phyloP scores from a whole-genome alignment of 2,888 invertebrate genomes.

The Heliconius charithonia region DNA sequence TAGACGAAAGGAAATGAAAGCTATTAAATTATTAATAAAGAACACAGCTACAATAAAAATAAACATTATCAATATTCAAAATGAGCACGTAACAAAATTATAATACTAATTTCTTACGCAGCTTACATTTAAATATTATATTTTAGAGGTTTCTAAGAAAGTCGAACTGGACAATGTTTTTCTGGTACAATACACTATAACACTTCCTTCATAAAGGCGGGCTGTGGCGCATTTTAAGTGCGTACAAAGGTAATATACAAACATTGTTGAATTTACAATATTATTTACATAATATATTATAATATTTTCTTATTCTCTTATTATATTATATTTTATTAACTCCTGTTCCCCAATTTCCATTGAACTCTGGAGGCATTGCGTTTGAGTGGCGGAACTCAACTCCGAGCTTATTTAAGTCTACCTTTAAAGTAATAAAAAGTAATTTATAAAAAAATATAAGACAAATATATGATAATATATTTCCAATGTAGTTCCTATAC shows the following conservation, averaged over 20 bases:
- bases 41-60: background rate
- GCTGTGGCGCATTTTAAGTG: slow-evolving; percentile 33
- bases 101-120: slow-evolving; percentile 13
- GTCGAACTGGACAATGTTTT: slow-evolving; percentile 18
- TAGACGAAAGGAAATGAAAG: background rate
- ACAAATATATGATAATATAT: slow-evolving; percentile 2
- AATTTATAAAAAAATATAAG: background rate
- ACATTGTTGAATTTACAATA: slow-evolving; percentile 20
- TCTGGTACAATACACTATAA: slow-evolving; percentile 37
- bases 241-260: background rate
- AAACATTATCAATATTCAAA: background rate
- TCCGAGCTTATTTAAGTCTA: background rate
- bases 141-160: slow-evolving; percentile 18
- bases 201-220: slow-evolving; percentile 32
- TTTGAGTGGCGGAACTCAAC: background rate
- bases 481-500: slow-evolving; percentile 2
- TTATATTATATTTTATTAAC: no score
- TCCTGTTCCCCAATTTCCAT: no score
- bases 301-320: no score
- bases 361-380: no score
- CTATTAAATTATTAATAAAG: background rate
- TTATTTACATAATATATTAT: slow-evolving; percentile 6
- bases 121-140: slow-evolving; percentile 21
- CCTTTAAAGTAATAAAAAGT: background rate
- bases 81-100: slow-evolving; percentile 21